Evolutionary conservation across 2,113 vertebrate genomes (phyloP).

Genomic region (Chlorodrepanis virens): DNA sequence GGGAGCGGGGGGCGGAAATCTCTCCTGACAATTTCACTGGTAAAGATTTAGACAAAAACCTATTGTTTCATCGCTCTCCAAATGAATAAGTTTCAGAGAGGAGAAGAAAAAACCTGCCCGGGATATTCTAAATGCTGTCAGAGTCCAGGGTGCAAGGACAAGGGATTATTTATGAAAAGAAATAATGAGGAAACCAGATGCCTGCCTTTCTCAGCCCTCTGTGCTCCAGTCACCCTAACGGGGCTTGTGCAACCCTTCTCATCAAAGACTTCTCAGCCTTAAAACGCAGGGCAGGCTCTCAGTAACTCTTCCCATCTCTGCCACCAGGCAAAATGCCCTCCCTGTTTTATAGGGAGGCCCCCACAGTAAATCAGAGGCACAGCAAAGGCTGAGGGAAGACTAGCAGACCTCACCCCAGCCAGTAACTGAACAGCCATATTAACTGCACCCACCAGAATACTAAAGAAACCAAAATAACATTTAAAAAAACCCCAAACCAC

Average conservation of each 20-base stretch:
- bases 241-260: neutral
- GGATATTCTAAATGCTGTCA: conserved; percentile 27
- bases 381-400: neutral
- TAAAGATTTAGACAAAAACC: conserved; percentile 63
- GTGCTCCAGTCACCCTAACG: neutral
- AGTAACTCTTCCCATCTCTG: neutral
- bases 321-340: neutral
- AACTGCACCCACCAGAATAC: neutral
- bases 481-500: neutral
- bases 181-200: conserved; percentile 38
- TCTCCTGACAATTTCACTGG: conserved; percentile 64
- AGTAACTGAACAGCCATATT: neutral
- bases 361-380: neutral
- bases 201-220: conserved; percentile 40
- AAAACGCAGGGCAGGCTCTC: neutral
- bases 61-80: conserved; percentile 1
- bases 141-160: conserved; percentile 41
- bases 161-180: conserved; percentile 52
- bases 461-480: neutral
- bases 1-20: conserved; percentile 14
- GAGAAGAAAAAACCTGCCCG: neutral
- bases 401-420: neutral
- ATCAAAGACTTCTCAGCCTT: neutral
- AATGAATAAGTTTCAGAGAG: neutral
- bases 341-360: neutral